These are phyloP conservation scores for Metaphire vulgaris DNA, from an alignment of 1,140 invertebrate species.

Conservation along the genomic window DNA sequence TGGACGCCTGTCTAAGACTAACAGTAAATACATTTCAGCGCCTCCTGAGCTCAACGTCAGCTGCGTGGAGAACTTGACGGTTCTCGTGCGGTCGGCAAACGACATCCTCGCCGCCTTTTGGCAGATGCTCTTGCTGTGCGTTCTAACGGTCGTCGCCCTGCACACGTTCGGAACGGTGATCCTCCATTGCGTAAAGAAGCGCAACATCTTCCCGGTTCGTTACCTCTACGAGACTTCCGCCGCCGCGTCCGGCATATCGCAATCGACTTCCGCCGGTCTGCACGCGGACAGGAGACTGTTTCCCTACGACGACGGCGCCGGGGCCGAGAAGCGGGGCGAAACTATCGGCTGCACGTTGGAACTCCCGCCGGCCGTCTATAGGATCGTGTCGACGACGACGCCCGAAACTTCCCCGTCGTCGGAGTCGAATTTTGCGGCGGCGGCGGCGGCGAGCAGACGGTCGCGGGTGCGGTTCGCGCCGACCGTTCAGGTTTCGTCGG, in stretches of 20 bases:
- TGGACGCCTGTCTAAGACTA: too few relatives aligned
- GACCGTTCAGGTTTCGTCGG: not conserved
- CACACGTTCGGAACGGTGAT: not conserved
- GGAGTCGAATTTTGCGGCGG: not conserved
- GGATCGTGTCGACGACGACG: not conserved
- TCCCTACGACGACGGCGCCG: too few relatives aligned
- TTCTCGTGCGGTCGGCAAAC: not conserved
- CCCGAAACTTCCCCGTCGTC: not conserved
- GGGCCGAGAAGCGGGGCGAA: not conserved
- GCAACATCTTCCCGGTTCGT: not conserved
- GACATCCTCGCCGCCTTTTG: not conserved
- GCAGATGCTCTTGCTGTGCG: not conserved
- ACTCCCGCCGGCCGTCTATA: not conserved
- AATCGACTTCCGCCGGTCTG: not conserved
- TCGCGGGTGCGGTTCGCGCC: not conserved
- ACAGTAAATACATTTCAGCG: not conserved
- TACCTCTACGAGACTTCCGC: not conserved
- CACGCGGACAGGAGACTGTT: not conserved
- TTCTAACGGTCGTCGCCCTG: not conserved
- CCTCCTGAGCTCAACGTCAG: not conserved
- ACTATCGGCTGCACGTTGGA: not conserved
- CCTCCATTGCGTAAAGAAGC: not conserved
- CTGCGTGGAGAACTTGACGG: not conserved
- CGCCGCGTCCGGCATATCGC: not conserved
- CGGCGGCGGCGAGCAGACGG: not conserved